A percentile compares a stretch with the other conserved stretches of the same genome.
Conservation (phyloP, 2,797 vertebrate species). For the Trachurus trachurus region DNA sequence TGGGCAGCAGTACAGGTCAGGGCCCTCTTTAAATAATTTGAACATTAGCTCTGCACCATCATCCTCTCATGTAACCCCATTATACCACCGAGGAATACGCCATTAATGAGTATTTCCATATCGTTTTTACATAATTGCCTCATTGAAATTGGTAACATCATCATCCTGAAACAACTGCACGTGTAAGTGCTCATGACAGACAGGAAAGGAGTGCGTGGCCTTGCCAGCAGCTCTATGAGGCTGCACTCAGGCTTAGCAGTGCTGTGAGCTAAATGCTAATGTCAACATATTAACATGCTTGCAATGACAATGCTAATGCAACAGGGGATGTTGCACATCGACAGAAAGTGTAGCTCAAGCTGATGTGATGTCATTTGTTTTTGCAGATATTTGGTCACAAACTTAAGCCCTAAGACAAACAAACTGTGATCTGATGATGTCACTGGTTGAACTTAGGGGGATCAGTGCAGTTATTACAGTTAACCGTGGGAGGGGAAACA, state of each 20-base stretch:
- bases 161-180: not conserved
- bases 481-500: not conserved
- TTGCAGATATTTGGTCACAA: not conserved
- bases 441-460: not conserved
- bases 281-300: not conserved
- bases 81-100: not conserved
- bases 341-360: not conserved
- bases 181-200: not conserved
- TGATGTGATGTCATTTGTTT: not conserved
- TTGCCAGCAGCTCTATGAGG: not conserved
- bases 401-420: not conserved
- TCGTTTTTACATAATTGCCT: not conserved
- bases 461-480: not conserved
- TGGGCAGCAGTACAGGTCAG: conserved; percentile 6
- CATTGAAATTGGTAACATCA: not conserved
- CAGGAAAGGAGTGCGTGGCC: not conserved
- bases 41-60: conserved; percentile 7
- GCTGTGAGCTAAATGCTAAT: conserved; percentile 1
- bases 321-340: not conserved
- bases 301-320: not conserved
- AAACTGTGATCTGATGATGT: not conserved
- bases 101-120: not conserved
- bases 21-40: not conserved
- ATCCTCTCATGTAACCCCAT: conserved; percentile 13
- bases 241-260: not conserved